These are phyloP conservation scores for Lutjanus campechanus DNA, from an alignment of 2,797 vertebrate species.

Conservation along the genomic window DNA sequence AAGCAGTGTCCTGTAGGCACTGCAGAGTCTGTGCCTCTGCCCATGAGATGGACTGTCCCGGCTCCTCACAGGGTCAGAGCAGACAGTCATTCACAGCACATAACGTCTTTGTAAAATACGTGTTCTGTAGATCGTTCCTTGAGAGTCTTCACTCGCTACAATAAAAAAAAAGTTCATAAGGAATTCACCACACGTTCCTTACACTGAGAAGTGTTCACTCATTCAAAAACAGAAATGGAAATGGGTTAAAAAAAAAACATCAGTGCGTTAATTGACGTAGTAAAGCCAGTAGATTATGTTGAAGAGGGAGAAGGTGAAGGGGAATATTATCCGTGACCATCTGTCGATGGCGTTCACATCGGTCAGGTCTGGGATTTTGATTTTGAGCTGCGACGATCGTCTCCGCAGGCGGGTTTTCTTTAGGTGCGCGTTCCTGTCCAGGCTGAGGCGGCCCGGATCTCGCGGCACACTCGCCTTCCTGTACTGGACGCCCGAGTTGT, in stretches of 20 bases:
- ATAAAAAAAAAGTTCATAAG: constrained; percentile 65
- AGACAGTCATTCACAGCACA: constrained; percentile 71
- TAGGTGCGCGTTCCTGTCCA: constrained; percentile 87
- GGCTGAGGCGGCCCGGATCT: constrained; percentile 86
- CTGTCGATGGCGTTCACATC: constrained; percentile 98
- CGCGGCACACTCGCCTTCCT: constrained; percentile 90
- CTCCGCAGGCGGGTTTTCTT: constrained; percentile 93
- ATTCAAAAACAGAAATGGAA: constrained; percentile 73
- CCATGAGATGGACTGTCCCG: constrained; percentile 79
- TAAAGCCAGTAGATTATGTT: constrained; percentile 99
- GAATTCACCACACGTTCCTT: constrained; percentile 52
- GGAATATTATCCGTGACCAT: constrained; percentile 98
- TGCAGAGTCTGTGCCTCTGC: constrained; percentile 53
- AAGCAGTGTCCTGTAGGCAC: constrained; percentile 26
- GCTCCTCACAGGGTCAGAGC: constrained; percentile 75
- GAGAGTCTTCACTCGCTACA: constrained; percentile 44
- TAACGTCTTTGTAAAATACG: constrained; percentile 84
- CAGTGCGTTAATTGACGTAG: constrained; percentile 93
- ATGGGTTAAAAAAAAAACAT: constrained; percentile 59
- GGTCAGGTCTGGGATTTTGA: constrained; percentile 98
- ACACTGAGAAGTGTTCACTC: constrained; percentile 56
- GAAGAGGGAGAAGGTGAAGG: constrained; percentile 96
- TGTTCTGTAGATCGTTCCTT: constrained; percentile 31
- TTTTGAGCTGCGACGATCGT: constrained; percentile 96
- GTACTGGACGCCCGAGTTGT: constrained; percentile 95